Conservation (phyloP, 2,888 invertebrate genomes). For the Sminthurinus aureus region DNA sequence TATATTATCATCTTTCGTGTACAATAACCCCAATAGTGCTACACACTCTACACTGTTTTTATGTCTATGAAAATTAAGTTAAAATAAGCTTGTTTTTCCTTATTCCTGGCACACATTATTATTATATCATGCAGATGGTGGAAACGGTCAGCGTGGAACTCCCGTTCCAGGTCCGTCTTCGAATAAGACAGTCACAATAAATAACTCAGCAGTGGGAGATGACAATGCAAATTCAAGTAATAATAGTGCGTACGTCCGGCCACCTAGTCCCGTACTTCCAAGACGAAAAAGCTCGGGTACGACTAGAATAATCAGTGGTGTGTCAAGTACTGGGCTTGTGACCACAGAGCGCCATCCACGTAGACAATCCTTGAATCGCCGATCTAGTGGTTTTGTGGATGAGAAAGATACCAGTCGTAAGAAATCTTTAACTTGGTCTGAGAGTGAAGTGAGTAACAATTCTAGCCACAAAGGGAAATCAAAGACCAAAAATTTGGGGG, state of each 20-base stretch:
- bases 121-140: neutral
- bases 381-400: constrained; percentile 61
- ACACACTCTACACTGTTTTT: no score
- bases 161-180: constrained; percentile 53
- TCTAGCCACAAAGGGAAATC: constrained; percentile 13
- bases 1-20: no score
- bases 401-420: constrained; percentile 60
- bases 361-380: constrained; percentile 60
- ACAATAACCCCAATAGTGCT: no score
- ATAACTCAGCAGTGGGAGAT: neutral
- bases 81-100: no score
- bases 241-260: constrained; percentile 45
- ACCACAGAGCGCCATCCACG: constrained; percentile 37
- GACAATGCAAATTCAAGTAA: neutral
- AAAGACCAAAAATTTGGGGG: constrained; percentile 9
- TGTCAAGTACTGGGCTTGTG: neutral
- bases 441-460: constrained; percentile 49
- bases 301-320: neutral
- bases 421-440: constrained; percentile 65
- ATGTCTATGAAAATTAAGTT: no score
- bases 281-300: constrained; percentile 54
- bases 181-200: neutral
- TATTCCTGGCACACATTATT: no score
- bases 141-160: constrained; percentile 40
- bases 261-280: constrained; percentile 58